Evolutionary conservation across 2,113 vertebrate species (phyloP), one percentile per base, ranked within the genome.

Genomic region (Puma concolor): DNA sequence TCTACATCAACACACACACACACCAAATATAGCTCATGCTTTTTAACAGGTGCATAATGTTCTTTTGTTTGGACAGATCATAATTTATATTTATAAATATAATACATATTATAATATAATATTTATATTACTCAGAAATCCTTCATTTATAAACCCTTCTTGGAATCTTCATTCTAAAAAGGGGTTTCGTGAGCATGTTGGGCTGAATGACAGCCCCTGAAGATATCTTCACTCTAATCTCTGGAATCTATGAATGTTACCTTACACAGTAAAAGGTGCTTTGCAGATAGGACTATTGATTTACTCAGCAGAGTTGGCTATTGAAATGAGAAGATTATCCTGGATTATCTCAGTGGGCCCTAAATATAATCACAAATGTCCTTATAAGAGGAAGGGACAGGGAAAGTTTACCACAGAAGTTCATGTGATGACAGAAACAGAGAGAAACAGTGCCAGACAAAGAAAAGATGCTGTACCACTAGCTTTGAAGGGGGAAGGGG

Each of bases 311-410:
- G 36, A 85, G n/a, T 11, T 91, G n/a, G n/a, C 57, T 57, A 89
- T 12, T 84, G 79, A 79, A 50, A 19, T 13, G 38, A 76, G n/a
- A 69, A 77, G 77, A 44, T 93, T 57, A 85, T 54, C 27, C 31
- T 92, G 57, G 19, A 52, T 64, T 93, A 84, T 48, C 2, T 83
- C 31, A 60, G 33, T 87, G 38, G 80, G 57, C 11, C 36, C 67
- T 89, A 79, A 97, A 83, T 94, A 21, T 38, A 63, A 82, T 84
- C 16, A 57, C 54, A 77, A 69, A 87, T 41, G 31, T 94, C 50
- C 7, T 87, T 63, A n/a, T 14, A 71, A 63, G 64, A 88, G 38
- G 60, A 25, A 90, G 17, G 14, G 19, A 44, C 50, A 86, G 92
- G 72, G 21, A 92, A 12, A 81, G 77, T 63, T 84, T 60, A 79